phyloP scores from a whole-genome alignment of 2,797 vertebrate species.

The Sorex maritimensis region DNA sequence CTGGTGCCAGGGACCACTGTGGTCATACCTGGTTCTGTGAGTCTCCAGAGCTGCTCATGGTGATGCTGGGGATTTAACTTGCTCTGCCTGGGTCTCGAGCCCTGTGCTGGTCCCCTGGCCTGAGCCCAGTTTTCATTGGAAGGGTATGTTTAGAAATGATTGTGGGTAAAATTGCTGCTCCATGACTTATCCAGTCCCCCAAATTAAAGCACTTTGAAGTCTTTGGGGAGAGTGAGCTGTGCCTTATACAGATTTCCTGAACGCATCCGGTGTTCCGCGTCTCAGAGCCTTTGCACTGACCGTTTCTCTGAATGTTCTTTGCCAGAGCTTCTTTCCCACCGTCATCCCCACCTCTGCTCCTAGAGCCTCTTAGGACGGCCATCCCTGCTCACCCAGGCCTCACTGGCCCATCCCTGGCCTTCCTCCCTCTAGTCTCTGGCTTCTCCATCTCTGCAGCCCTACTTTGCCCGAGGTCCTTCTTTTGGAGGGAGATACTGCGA shows the following conservation, averaged over 20 bases:
- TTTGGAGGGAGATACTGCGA: background rate
- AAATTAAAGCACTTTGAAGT: no score
- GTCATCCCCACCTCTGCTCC: background rate
- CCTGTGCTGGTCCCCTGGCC: no score
- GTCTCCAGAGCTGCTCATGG: no score
- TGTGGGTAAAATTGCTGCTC: background rate
- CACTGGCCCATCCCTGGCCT: rapidly evolving
- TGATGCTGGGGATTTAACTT: no score
- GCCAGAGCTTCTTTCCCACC: rapidly evolving
- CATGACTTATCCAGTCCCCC: background rate
- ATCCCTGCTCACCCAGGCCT: background rate
- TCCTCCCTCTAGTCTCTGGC: background rate
- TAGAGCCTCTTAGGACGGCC: no score
- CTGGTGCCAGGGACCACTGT: no score
- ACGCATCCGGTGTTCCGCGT: background rate
- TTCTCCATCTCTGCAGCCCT: rapidly evolving
- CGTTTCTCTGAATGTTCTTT: background rate
- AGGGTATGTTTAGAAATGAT: background rate
- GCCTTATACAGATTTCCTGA: background rate
- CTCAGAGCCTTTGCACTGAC: background rate
- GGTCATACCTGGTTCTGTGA: no score
- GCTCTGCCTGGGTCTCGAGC: no score
- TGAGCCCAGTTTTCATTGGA: background rate
- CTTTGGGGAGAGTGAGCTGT: background rate
- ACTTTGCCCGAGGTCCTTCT: background rate